Base-by-base conservation (phyloP, 2,113 vertebrate species). In the Neolamprologus brichardi region DNA sequence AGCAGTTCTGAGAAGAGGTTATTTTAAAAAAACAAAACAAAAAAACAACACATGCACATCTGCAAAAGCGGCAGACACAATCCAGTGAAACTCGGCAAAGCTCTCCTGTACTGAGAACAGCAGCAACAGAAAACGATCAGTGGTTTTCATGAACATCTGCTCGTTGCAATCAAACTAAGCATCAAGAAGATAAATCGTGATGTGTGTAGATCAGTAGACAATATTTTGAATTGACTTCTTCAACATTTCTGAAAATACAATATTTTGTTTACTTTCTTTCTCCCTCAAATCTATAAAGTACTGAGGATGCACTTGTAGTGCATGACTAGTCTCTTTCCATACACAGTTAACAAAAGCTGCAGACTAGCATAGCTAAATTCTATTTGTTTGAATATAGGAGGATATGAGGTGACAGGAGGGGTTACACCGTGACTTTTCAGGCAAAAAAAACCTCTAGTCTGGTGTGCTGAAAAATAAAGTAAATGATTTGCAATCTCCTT, bases 51-150 rank as follows among this genome's bases (percentile, higher is more conserved):
- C 46, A 70, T 70, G 15, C 17, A 77, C 44, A 30, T 90, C 82
- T 64, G 75, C 44, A 77, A 84, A 52, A 88, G 89, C 10, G 77
- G 58, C 81, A 83, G 30, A 79, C 54, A 77, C 25, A 84, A 41
- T 79, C 17, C 28, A 77, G 39, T 67, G 70, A 86, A 84, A 77
- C 70, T 49, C 15, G 0, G 52, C 41, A 25, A 18, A 25, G 34
- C 39, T 79, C 75, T 77, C 51, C 78, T 89, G 28, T 44, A 83
- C 79, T n/a, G n/a, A 84, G 60, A 88, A 81, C 13, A 82, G 23
- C 39, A 84, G 46, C 8, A 62, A 52, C 28, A 14, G 3, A 44
- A 64, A 86, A 77, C 5, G 2, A 39, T 83, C 49, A 83, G 17
- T 44, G 41, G 60, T 41, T 18, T 8, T 12, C 30, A 4, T 62